Conservation (phyloP, 2,113 vertebrate species). For the Xiphophorus maculatus region DNA sequence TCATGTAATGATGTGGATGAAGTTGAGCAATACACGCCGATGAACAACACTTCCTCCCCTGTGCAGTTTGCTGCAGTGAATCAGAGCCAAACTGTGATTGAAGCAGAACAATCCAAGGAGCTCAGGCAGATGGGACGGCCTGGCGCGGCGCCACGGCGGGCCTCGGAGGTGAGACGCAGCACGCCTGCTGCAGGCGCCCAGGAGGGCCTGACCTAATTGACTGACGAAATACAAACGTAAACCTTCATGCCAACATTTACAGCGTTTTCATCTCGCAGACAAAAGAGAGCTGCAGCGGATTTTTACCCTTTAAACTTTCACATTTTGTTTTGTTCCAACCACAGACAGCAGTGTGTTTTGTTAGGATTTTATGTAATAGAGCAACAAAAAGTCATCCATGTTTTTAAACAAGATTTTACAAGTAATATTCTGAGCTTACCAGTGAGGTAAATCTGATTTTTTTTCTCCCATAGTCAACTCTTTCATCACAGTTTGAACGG, state of each 20-base stretch:
- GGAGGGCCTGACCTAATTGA: constrained; percentile 50
- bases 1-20: not conserved
- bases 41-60: constrained; percentile 5
- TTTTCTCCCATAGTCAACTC: no score
- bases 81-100: constrained; percentile 13
- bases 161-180: constrained; percentile 45
- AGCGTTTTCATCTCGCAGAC: constrained; percentile 22
- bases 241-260: constrained; percentile 37
- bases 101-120: constrained; percentile 25
- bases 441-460: no score
- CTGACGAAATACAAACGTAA: constrained; percentile 42
- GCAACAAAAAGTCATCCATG: no score
- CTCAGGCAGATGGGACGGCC: constrained; percentile 49
- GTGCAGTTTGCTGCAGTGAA: constrained; percentile 3
- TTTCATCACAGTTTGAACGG: no score
- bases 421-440: no score
- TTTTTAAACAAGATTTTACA: no score
- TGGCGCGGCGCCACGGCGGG: constrained; percentile 50
- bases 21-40: constrained; percentile 3
- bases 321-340: no score
- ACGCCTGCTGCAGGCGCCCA: constrained; percentile 21
- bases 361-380: no score
- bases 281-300: not conserved
- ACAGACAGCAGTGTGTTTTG: no score
- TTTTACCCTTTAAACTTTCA: no score